Evolutionary conservation across 2,888 invertebrate genomes (phyloP).

Genomic region (Danaus chrysippus): DNA sequence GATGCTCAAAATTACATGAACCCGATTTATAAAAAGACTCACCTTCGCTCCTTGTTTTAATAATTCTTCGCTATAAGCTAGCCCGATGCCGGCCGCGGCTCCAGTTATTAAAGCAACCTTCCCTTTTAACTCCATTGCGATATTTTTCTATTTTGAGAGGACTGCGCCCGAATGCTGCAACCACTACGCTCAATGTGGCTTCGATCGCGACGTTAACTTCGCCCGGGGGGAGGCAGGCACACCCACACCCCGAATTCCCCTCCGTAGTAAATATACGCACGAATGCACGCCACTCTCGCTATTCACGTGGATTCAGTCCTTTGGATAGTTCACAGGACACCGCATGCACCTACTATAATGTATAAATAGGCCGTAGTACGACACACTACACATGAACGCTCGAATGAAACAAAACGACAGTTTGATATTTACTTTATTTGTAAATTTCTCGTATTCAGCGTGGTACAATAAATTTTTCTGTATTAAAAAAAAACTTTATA

Average conservation of each 20-base stretch:
- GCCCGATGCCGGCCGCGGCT: slow-evolving; percentile 85
- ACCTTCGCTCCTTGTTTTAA: slow-evolving; percentile 87
- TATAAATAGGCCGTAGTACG: slow-evolving; percentile 38
- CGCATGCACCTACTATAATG: slow-evolving; percentile 23
- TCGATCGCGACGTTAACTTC: slow-evolving; percentile 58
- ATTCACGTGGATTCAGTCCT: slow-evolving; percentile 55
- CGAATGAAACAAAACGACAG: slow-evolving; percentile 39
- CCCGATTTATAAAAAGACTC: slow-evolving; percentile 41
- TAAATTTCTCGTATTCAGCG: slow-evolving; percentile 61
- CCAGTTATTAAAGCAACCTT: slow-evolving; percentile 87
- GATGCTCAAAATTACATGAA: slow-evolving; percentile 37
- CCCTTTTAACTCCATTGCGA: slow-evolving; percentile 84
- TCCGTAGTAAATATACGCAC: slow-evolving; percentile 71
- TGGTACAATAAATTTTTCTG: slow-evolving; percentile 70
- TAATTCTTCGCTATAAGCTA: slow-evolving; percentile 85
- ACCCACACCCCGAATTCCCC: slow-evolving; percentile 55
- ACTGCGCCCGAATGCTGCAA: slow-evolving; percentile 57
- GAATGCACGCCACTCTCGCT: slow-evolving; percentile 62
- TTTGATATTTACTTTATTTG: slow-evolving; percentile 64
- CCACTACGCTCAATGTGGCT: slow-evolving; percentile 42
- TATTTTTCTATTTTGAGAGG: slow-evolving; percentile 40
- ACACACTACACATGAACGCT: slow-evolving; percentile 20
- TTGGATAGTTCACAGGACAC: slow-evolving; percentile 37
- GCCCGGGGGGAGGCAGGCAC: slow-evolving; percentile 38
- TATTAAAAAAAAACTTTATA: slow-evolving; percentile 40